phyloP scores from a whole-genome alignment of 1,140 invertebrate species.

The Drosophila bifasciata region DNA sequence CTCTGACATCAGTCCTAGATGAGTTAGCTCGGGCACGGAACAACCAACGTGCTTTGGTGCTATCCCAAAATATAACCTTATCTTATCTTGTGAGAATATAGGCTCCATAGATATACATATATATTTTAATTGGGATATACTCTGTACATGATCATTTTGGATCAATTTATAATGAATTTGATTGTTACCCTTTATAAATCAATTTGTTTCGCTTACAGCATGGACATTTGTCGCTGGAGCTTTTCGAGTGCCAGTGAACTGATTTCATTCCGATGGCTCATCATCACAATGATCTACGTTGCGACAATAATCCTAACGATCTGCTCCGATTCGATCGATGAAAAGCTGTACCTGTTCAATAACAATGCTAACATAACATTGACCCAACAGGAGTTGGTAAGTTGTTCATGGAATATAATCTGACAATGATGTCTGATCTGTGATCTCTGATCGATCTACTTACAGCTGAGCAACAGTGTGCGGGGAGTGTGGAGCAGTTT shows the following conservation, averaged over 20 bases:
- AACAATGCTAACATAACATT: conserved; percentile 79
- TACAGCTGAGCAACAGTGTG: conserved; percentile 71
- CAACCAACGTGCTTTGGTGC: too few relatives aligned
- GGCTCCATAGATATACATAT: too few relatives aligned
- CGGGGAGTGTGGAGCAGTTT: conserved; percentile 81
- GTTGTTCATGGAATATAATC: not conserved
- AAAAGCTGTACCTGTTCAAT: conserved; percentile 75
- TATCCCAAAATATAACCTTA: too few relatives aligned
- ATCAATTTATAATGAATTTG: too few relatives aligned
- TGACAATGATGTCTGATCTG: too few relatives aligned
- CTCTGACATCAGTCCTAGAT: too few relatives aligned
- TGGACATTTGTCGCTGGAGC: conserved; percentile 83
- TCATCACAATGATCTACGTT: conserved; percentile 84
- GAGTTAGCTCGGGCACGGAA: too few relatives aligned
- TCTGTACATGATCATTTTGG: too few relatives aligned
- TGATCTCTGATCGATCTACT: not conserved
- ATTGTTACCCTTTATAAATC: not conserved
- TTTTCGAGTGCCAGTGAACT: conserved; percentile 80
- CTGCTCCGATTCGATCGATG: conserved; percentile 82
- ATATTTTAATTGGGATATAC: not conserved
- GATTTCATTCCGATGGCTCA: conserved; percentile 83
- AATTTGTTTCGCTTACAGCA: conserved; percentile 48
- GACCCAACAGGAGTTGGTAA: conserved; percentile 78
- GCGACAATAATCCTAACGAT: conserved; percentile 84
- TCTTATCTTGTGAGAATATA: too few relatives aligned